Percentiles rank a stretch among this genome's conserved stretches.
Evolutionary conservation across 2,797 vertebrate genomes (phyloP).

Genomic region (Fratercula arctica): DNA sequence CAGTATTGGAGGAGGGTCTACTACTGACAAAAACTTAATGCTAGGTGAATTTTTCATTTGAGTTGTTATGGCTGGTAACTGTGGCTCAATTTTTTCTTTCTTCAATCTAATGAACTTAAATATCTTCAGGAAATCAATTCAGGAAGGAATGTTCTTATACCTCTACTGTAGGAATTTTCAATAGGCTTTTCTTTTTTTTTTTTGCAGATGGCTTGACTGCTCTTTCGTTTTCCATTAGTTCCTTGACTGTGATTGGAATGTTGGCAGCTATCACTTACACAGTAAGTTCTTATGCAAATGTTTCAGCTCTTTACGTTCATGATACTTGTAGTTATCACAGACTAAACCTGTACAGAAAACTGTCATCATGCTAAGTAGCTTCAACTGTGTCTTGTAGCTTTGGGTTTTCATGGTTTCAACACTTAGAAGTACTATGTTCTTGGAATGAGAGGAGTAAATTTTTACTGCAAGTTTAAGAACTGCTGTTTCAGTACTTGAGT

Average conservation of each 20-base stretch:
- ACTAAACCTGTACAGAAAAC: not conserved
- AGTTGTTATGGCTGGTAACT: not conserved
- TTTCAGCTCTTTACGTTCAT: not conserved
- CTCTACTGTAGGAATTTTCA: not conserved
- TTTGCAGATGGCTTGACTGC: constrained; percentile 91
- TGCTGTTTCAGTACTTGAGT: not conserved
- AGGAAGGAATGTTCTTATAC: not conserved
- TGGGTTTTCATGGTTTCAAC: not conserved
- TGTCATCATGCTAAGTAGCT: not conserved
- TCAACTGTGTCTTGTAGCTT: not conserved
- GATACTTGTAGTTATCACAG: fast-evolving
- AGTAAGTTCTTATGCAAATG: constrained; percentile 80
- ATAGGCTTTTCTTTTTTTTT: not conserved
- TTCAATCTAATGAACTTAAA: not conserved
- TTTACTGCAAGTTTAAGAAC: not conserved
- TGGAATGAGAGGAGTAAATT: not conserved
- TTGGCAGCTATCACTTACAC: constrained; percentile 98
- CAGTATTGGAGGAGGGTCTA: not conserved
- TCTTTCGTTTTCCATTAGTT: constrained; percentile 96
- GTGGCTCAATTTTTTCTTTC: not conserved
- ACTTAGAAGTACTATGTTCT: not conserved
- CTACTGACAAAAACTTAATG: not conserved
- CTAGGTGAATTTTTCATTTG: not conserved
- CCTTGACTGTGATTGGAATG: constrained; percentile 98
- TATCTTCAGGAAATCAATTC: not conserved